Conservation (phyloP, 2,113 vertebrate species). For the Mugil cephalus region DNA sequence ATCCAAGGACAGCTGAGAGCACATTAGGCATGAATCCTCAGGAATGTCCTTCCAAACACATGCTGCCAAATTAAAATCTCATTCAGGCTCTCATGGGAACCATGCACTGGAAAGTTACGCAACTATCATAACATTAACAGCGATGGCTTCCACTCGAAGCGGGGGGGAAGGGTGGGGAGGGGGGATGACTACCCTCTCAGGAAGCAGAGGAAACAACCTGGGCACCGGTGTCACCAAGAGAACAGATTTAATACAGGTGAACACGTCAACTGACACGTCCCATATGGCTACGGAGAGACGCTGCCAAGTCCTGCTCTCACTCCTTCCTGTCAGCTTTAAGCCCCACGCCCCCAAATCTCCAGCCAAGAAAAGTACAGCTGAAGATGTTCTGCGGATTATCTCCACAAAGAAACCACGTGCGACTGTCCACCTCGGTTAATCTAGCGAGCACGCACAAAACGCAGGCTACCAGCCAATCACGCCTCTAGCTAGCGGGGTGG, state of each 20-base stretch:
- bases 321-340: constrained; percentile 33
- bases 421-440: constrained; percentile 57
- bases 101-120: constrained; percentile 58
- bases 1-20: constrained; percentile 68
- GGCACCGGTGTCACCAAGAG: constrained; percentile 19
- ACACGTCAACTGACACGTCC: constrained; percentile 42
- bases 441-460: constrained; percentile 50
- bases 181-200: no score
- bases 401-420: constrained; percentile 65
- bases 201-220: constrained; percentile 14
- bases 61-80: constrained; percentile 72
- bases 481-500: constrained; percentile 30
- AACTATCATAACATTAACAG: constrained; percentile 51
- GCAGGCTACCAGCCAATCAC: constrained; percentile 38
- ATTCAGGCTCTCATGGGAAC: constrained; percentile 57
- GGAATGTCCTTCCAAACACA: constrained; percentile 70
- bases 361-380: constrained; percentile 68
- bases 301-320: constrained; percentile 36
- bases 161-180: no score
- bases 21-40: constrained; percentile 61
- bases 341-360: constrained; percentile 60
- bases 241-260: constrained; percentile 48
- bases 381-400: constrained; percentile 76
- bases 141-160: constrained; percentile 46
- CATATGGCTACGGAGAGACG: constrained; percentile 31